phyloP scores from a whole-genome alignment of 2,113 vertebrate species.

The Sylvia atricapilla region DNA sequence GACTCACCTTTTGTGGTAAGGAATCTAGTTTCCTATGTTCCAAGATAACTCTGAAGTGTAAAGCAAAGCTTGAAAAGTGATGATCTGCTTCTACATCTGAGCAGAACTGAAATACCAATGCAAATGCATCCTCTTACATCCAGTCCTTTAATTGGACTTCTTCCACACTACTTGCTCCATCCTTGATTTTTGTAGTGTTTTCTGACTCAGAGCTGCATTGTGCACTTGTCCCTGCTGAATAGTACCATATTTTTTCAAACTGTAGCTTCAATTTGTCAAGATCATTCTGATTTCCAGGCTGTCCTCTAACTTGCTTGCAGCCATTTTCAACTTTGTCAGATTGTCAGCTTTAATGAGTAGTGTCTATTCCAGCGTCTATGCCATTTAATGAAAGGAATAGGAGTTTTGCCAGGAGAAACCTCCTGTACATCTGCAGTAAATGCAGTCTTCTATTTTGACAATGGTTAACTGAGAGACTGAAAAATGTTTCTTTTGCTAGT shows the following conservation, averaged over 20 bases:
- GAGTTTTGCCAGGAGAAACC: background rate
- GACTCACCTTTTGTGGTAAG: background rate
- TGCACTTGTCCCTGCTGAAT: background rate
- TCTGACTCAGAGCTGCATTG: background rate
- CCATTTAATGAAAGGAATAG: background rate
- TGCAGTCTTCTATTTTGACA: background rate
- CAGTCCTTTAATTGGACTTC: background rate
- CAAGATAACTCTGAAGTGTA: background rate
- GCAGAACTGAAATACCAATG: background rate
- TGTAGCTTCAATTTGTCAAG: background rate
- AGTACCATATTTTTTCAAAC: background rate
- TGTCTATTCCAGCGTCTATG: background rate
- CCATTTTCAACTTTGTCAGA: slow-evolving; percentile 8
- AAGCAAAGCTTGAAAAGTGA: background rate
- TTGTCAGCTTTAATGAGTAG: slow-evolving; percentile 15
- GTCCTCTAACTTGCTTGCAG: background rate
- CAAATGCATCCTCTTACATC: background rate
- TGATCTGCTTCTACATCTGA: background rate
- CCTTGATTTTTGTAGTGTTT: background rate
- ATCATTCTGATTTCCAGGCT: background rate
- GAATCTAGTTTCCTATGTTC: background rate
- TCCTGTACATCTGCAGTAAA: background rate
- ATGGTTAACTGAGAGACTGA: background rate
- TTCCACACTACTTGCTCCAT: background rate
- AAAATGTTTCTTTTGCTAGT: background rate